These are phyloP conservation scores for Ophthalmolycus amberensis DNA, from an alignment of 2,113 vertebrate genomes.

Conservation along the genomic window DNA sequence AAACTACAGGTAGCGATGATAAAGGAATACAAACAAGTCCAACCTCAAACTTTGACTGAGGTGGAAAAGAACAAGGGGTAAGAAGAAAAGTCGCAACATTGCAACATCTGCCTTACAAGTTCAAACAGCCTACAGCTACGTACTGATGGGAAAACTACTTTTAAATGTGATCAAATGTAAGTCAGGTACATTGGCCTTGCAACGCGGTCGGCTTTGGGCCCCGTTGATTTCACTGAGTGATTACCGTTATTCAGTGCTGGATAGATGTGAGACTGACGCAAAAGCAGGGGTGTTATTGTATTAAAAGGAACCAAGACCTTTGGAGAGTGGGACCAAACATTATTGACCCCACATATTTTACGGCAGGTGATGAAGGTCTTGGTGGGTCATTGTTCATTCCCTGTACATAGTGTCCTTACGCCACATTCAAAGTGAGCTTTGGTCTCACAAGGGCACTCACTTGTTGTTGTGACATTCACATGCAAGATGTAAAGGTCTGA, in stretches of 20 bases:
- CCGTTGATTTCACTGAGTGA: not conserved
- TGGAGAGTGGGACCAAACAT: too few species aligned
- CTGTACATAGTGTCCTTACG: not conserved
- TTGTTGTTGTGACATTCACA: not conserved
- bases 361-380: not conserved
- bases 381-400: not conserved
- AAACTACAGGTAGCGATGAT: not conserved
- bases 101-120: not conserved
- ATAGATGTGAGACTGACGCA: not conserved
- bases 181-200: not conserved
- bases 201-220: not conserved
- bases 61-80: not conserved
- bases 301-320: not conserved
- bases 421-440: not conserved
- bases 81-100: not conserved
- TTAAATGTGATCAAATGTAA: not conserved
- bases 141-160: not conserved
- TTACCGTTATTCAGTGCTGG: not conserved
- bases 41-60: constrained; percentile 6
- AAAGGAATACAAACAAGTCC: constrained; percentile 15
- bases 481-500: not conserved
- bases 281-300: not conserved
- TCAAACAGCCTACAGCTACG: not conserved
- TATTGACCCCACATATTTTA: not conserved
- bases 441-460: not conserved